phyloP scores from a whole-genome alignment of 2,797 vertebrate genomes.

The Aplochiton taeniatus region DNA sequence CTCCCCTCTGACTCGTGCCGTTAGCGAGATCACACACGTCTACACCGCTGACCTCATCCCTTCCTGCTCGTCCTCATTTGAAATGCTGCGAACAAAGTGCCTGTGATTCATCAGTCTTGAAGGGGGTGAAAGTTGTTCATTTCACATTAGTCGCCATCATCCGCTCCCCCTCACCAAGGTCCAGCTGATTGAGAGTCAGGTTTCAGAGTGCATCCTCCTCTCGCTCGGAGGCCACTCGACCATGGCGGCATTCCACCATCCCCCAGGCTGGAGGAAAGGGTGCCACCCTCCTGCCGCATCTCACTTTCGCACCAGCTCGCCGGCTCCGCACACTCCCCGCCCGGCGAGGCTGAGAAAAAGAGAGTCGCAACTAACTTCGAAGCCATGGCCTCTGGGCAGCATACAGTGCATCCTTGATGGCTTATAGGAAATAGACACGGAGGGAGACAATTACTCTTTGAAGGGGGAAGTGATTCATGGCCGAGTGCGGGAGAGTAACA shows the following conservation, averaged over 20 bases:
- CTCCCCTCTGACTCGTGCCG: neutral
- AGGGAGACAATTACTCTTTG: constrained; percentile 38
- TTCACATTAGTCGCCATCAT: too few relatives aligned
- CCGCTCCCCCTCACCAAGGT: too few relatives aligned
- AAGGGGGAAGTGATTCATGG: constrained; percentile 50
- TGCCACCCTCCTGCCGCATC: neutral
- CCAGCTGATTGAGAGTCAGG: too few relatives aligned
- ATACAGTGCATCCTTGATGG: constrained; percentile 18
- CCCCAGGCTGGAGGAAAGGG: neutral
- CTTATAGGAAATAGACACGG: constrained; percentile 35
- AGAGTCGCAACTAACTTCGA: neutral
- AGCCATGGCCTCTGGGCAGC: neutral
- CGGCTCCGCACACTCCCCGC: neutral
- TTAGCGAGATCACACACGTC: neutral
- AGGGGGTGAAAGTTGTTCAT: too few relatives aligned
- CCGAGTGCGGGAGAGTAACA: constrained; percentile 37
- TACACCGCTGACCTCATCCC: too few relatives aligned
- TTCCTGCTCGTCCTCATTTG: too few relatives aligned
- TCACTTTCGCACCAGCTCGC: neutral
- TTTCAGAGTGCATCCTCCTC: neutral
- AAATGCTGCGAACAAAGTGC: too few relatives aligned
- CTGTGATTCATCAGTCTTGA: too few relatives aligned
- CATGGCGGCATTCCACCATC: neutral
- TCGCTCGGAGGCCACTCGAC: neutral
- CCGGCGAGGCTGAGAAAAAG: neutral